Conservation (phyloP, 2,888 invertebrate species). For the Acronicta leporina region DNA sequence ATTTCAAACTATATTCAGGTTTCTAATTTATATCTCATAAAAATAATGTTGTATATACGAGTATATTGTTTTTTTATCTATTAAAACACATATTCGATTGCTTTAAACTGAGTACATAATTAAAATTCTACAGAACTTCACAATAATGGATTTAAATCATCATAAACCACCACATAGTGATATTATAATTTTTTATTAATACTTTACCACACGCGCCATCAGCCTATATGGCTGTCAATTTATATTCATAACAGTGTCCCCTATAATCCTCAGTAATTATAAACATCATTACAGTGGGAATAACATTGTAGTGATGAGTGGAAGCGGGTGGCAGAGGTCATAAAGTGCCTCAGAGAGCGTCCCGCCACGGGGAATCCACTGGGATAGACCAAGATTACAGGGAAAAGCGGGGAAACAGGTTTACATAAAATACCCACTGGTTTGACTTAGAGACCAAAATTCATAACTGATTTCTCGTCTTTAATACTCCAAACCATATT, state of each 20-base stretch:
- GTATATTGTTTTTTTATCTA: too few species aligned
- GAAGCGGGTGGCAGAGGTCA: slow-evolving; percentile 31
- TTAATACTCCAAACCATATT: too few species aligned
- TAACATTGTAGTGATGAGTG: slow-evolving; percentile 44
- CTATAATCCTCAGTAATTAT: slow-evolving; percentile 56
- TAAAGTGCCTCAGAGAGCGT: slow-evolving; percentile 49
- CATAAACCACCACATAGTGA: slow-evolving; percentile 5
- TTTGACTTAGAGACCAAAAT: too few species aligned
- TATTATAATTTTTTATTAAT: slow-evolving; percentile 41
- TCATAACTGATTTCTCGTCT: too few species aligned
- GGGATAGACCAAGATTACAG: not conserved
- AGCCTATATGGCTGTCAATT: slow-evolving; percentile 33
- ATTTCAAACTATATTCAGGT: too few species aligned
- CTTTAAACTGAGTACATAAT: too few species aligned
- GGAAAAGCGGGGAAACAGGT: slow-evolving; percentile 9
- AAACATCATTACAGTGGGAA: slow-evolving; percentile 50
- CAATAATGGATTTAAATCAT: not conserved
- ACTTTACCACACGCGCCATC: slow-evolving; percentile 19
- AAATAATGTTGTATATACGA: too few species aligned
- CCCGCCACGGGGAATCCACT: slow-evolving; percentile 43
- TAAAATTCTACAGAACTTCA: not conserved
- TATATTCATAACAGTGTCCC: slow-evolving; percentile 57
- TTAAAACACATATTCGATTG: too few species aligned
- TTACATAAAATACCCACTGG: too few species aligned
- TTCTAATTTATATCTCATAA: too few species aligned